Evolutionary conservation across 2,113 vertebrate genomes (phyloP), one percentile per base, ranked within the genome.

Genomic region (Scartelaos histophorus): DNA sequence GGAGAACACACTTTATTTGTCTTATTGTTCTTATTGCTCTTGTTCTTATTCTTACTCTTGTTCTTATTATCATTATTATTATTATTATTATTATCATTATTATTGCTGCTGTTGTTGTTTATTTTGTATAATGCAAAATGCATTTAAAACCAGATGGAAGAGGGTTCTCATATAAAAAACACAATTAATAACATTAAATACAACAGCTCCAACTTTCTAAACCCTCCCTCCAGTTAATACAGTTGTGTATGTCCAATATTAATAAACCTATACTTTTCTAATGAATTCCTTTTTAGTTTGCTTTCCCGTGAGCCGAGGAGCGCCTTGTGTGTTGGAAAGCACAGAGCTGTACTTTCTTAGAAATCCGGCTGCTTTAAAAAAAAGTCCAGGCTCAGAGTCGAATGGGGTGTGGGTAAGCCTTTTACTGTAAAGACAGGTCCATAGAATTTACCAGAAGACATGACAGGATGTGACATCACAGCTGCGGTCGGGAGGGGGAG

Each of bases 371-470:
- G 58, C 25, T 34, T 73, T 68, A 60, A 51, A 29, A 60, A 51
- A 29, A 25, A 70, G 45, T 46, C 73, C 47, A 67, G 24, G 49
- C 53, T 56, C 60, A 22, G 3, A 60, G 49, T 47, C 22, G 6
- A 10, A 1, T 62, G 22, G 6, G 5, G 17, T 84, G 66, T 87
- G 85, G 87, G 82, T 74, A 82, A 74, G 54, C 57, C 56, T 66
- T 57, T 90, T 90, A 90, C 89, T 82, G 86, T 88, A 90, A 90
- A 75, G 24, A 58, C 5, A n/a, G 16, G 72, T 29, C 69, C 34
- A 17, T 16, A 21, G n/a, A 3, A 0, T 72, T 90, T 89, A 88
- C 71, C 74, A 85, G 80, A 89, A 90, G 87, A 85, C 38, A 73
- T 87, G 69, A 79, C 57, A 62, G 83, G 80, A 83, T 81, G 78